Evolutionary conservation across 2,797 vertebrate species (phyloP), one percentile per base, ranked within the genome.

Genomic region (Myotis planiceps): DNA sequence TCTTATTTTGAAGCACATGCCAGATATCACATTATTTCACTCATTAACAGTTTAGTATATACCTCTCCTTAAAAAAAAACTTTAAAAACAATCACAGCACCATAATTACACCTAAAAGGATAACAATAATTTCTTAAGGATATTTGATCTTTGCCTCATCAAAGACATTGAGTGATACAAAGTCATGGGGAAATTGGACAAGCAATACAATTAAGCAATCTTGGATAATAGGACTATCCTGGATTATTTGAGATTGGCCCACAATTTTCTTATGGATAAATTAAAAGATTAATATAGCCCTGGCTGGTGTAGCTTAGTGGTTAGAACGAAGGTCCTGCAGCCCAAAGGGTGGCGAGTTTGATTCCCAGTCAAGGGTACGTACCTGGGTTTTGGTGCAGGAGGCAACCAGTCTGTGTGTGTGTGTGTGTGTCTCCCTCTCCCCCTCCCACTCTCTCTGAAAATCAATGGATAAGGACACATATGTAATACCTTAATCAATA

Each of bases 111-210:
- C 8, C 65, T 55, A 49, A 88, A 90, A 55, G 42, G 45, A 76
- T 63, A 84, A 66, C 27, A 92, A 29, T 89, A 87, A 82, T 83
- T 90, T n/a, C 45, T 69, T 65, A 92, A 88, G 60, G 45, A 90
- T 88, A 88, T 79, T 93, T 88, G 87, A 72, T 80, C 39, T 84
- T 76, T 76, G 42, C 42, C 34, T 58, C 34, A 7, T 12, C n/a
- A 69, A 85, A 92, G 60, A 18, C 23, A 76, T 29, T 13, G 53
- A 76, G 9, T 71, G 63, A 75, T 45, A 34, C 65, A 13, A 88
- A 88, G 39, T 45, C 32, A 9, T 6, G 32, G 71, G 60, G 55
- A 90, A 92, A 81, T 3, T 23, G n/a, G n/a, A 3, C 37, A 45
- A 86, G 51, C 32, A 76, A 45, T 81, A 15, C 1, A 76, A 15